Evolutionary conservation across 2,888 invertebrate species (phyloP), one percentile per base, ranked within the genome.

Genomic region (Polyommatus icarus): DNA sequence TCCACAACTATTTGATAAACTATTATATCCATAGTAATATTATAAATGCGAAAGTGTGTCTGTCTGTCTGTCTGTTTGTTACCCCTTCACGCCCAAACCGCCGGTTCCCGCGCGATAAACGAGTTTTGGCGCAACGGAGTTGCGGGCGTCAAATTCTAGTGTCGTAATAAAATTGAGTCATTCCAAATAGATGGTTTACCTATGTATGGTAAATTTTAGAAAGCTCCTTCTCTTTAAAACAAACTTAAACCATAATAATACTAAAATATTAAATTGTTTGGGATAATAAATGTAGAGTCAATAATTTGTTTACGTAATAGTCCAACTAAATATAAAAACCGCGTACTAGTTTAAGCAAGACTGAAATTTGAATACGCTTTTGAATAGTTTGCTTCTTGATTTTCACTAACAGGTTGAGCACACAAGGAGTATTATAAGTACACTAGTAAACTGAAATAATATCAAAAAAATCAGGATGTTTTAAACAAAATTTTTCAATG

Each of bases 311-410:
- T 67, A 29, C 67, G 67, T 67, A 32, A 29, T 29, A 67, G 29
- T 1, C 29, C 12, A 12, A 29, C 24, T 29, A 67, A 5, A 67
- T 15, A 18, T 32, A 67, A 67, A 67, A 67, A 67, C 67, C 18
- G 61, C 67, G 18, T 67, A 67, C 67, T 29, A 67, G 67, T 67
- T 61, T 29, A 32, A 67, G 67, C 67, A 67, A 67, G 29, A 67
- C 29, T 67, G 32, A 32, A 29, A 67, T 67, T 67, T 67, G 29
- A 67, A 67, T 67, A 67, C 15, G 67, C 67, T 67, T 67, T 67
- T 67, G 67, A 67, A 67, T 32, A 67, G 67, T 67, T 67, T 67
- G 29, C 67, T 67, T 67, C 67, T 67, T 67, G 67, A 67, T 32
- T 67, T 67, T 67, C 15, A 67, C 29, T 32, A 29, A 67, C 67